Base-by-base conservation (phyloP, 1,140 invertebrate genomes). In the Papilio glaucus region DNA sequence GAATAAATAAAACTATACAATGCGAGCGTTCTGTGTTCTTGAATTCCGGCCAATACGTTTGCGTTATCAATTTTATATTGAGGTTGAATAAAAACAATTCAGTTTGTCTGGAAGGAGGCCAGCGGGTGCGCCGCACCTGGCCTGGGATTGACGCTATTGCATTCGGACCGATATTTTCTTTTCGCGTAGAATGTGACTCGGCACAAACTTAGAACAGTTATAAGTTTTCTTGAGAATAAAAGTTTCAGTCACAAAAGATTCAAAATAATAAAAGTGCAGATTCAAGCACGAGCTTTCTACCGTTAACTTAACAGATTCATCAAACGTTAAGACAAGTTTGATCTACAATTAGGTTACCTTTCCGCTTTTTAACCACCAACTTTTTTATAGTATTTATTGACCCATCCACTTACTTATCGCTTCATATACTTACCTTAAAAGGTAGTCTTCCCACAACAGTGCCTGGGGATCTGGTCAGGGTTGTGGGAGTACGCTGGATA, bases 21-120 rank as follows among this genome's bases (percentile, higher is more conserved):
- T 26, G 7, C n/a, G n/a, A n/a, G n/a, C n/a, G n/a, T 60, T 26
- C 24, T 21, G 18, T 29, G 13, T 49, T 53, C 26, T 69, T 69
- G 67, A 53, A 69, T 69, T 49, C 67, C 67, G 67, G 67, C 67
- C 67, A 69, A 69, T 69, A 69, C 53, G 67, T 69, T 69, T 53
- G 42, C 42, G 67, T 69, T 69, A 69, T 69, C 67, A 69, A 69
- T 69, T 69, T 49, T 49, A 69, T 69, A 69, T 69, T 69, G 42
- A 69, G 67, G 67, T 69, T 45, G 41, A 29, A 45, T 49, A 29
- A 69, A 69, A 65, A 65, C 62, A 65, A 65, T 65, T 65, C 15
- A 39, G 62, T 38, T 21, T 21, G n/a, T 37, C 33, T 65, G 62
- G 62, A 65, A 39, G 37, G 15, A 21, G 33, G 62, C 62, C 62